These are phyloP conservation scores for Petrolisthes manimaculis DNA, from an alignment of 2,888 invertebrate genomes.

Conservation along the genomic window DNA sequence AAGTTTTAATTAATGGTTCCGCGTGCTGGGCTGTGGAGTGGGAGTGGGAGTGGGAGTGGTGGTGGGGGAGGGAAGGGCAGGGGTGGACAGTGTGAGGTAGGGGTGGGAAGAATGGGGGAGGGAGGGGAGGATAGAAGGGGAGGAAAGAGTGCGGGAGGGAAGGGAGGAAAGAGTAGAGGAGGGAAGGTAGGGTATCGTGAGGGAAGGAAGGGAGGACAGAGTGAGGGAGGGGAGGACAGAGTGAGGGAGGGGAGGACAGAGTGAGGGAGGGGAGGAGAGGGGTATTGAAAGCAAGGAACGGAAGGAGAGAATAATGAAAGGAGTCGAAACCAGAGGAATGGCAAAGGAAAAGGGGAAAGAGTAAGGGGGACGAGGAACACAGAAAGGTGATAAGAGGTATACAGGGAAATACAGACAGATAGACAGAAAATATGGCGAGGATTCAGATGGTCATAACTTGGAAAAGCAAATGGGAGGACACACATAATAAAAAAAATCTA, in stretches of 20 bases:
- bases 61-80: background rate
- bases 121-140: conserved; percentile 3
- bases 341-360: background rate
- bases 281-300: background rate
- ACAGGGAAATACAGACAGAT: background rate
- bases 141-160: background rate
- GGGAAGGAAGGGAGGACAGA: background rate
- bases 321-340: too few species aligned
- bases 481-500: too few species aligned
- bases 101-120: background rate
- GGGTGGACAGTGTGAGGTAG: background rate
- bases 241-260: background rate
- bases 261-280: background rate
- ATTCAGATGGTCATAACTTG: background rate
- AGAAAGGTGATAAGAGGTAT: too few species aligned
- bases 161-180: background rate
- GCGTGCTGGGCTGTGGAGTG: background rate
- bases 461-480: too few species aligned
- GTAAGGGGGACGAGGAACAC: too few species aligned
- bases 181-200: background rate
- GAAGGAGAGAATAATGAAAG: background rate
- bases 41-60: background rate
- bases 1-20: conserved; percentile 19
- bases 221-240: background rate
- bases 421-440: background rate